These are phyloP conservation scores for Eleutherodactylus coqui DNA, from an alignment of 2,797 vertebrate genomes.

Conservation along the genomic window DNA sequence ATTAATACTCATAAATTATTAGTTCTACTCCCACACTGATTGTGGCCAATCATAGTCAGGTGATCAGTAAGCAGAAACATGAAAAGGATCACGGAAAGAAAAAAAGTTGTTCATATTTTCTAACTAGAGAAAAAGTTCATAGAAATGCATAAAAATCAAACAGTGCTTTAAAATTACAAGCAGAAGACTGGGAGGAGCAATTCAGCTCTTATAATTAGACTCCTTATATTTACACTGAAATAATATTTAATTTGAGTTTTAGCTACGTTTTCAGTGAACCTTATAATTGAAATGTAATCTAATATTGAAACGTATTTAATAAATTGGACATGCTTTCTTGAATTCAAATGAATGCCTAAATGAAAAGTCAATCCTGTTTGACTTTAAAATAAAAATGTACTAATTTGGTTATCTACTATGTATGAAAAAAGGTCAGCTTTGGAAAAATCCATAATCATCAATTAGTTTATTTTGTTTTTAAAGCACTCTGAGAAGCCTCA, in stretches of 20 bases:
- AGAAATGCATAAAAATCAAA: background rate
- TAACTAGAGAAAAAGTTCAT: too few species aligned
- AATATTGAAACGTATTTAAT: conserved; percentile 23
- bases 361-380: conserved; percentile 25
- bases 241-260: background rate
- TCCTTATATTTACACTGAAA: background rate
- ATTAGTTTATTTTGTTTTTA: conserved; percentile 28
- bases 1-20: too few species aligned
- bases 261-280: background rate
- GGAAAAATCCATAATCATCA: conserved; percentile 35
- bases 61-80: too few species aligned
- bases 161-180: background rate
- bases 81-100: too few species aligned
- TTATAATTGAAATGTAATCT: conserved; percentile 31
- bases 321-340: conserved; percentile 20
- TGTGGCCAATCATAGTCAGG: too few species aligned
- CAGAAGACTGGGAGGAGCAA: background rate
- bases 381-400: conserved; percentile 21
- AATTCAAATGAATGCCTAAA: conserved; percentile 5
- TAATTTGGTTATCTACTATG: conserved; percentile 8
- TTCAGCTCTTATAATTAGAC: background rate
- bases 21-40: too few species aligned
- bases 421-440: conserved; percentile 30
- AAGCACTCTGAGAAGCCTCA: conserved; percentile 9
- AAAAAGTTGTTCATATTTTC: too few species aligned